Base-by-base conservation (phyloP, 2,113 vertebrate genomes). In the Laterallus jamaicensis region DNA sequence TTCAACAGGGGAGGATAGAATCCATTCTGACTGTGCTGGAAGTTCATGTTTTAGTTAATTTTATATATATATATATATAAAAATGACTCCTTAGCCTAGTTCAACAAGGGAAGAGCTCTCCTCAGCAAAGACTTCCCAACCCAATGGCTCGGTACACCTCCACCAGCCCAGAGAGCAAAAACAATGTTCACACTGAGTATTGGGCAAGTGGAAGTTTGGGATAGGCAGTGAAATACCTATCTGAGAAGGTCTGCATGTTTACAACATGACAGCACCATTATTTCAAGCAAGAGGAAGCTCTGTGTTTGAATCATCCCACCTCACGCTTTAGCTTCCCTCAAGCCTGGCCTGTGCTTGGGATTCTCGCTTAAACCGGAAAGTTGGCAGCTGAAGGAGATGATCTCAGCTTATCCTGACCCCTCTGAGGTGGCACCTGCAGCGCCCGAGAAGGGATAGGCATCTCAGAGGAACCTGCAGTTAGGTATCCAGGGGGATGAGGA, bases 391-490 rank as follows among this genome's bases (percentile, higher is more conserved):
- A 74, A 11, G 4, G 2, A 44, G 49, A 17, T 2, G 25, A 28
- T 18, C 1, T 4, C 21, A 64, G 31, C 15, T 63, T 8, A 35
- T 7, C 63, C 10, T 15, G 3, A 12, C 3, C 2, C 25, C 47
- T 26, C 40, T 9, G 1, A 31, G 47, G 29, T 3, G 15, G 11
- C 4, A 66, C 39, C 66, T 17, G 39, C 60, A 20, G 58, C 0
- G 6, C 22, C 54, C 32, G 7, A 5, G 77, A 18, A 55, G 20
- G 64, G 52, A 35, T 1, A 2, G 0, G 2, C 0, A 0, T 15
- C 50, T 28, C 67, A 16, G 25, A 42, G 32, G 49, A 63, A 56
- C 18, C 44, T 22, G 73, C 9, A 1, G 5, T 39, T 4, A 1
- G 5, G 35, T 3, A 31, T 7, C 54, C 39, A 8, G 69, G 60